phyloP scores from a whole-genome alignment of 2,888 invertebrate genomes.

The Tinea semifulvella region DNA sequence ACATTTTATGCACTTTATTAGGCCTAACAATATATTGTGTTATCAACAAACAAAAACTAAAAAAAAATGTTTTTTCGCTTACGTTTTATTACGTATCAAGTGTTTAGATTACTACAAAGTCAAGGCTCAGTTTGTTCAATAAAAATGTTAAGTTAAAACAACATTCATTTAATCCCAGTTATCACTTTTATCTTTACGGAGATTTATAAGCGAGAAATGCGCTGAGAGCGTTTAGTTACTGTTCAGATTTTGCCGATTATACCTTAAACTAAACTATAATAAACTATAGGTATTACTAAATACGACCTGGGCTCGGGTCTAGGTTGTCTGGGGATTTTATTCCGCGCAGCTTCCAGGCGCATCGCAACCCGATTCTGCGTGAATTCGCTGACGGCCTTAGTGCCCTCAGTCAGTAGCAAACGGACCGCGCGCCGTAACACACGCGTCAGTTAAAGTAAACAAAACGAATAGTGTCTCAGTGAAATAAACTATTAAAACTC shows the following conservation, averaged over 20 bases:
- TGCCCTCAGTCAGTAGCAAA: not conserved
- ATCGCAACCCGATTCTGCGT: not conserved
- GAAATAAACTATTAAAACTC: not conserved
- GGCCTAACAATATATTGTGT: no score
- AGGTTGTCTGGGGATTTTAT: conserved; percentile 3
- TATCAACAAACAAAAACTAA: no score
- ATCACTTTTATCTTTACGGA: conserved; percentile 4
- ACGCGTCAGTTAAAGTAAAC: not conserved
- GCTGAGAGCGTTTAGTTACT: not conserved
- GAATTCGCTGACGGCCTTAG: not conserved
- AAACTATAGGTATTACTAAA: no score
- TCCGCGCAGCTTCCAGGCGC: conserved; percentile 9
- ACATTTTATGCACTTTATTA: not conserved
- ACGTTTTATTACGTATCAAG: not conserved
- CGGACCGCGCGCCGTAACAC: not conserved
- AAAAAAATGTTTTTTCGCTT: not conserved
- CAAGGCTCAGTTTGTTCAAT: not conserved
- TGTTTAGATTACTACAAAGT: not conserved
- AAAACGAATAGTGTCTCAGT: conserved; percentile 6
- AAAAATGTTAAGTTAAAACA: conserved; percentile 3
- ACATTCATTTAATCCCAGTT: not conserved
- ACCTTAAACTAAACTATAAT: no score
- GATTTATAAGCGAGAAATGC: conserved; percentile 8
- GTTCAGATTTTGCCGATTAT: not conserved
- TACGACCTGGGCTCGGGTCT: conserved; percentile 3